Conservation (phyloP, 2,888 invertebrate genomes). For the Unio pictorum region DNA sequence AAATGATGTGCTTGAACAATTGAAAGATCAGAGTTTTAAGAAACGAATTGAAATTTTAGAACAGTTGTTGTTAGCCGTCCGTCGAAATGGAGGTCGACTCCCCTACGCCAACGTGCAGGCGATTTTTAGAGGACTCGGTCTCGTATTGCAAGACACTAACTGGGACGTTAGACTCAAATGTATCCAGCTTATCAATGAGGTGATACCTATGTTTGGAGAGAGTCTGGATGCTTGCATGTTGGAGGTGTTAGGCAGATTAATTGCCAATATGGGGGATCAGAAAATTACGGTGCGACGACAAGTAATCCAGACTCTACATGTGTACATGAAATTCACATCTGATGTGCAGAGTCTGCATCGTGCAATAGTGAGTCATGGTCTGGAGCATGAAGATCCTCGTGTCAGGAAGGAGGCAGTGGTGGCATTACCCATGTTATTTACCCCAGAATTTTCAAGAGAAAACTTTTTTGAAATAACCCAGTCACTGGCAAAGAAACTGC, state of each 20-base stretch:
- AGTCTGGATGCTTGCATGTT: constrained; percentile 70
- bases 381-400: constrained; percentile 67
- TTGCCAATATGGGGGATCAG: constrained; percentile 69
- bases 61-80: constrained; percentile 63
- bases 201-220: constrained; percentile 66
- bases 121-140: constrained; percentile 69
- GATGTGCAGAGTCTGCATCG: constrained; percentile 70
- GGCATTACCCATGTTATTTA: constrained; percentile 71
- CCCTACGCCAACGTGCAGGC: constrained; percentile 61
- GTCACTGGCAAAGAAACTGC: constrained; percentile 63
- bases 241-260: constrained; percentile 67
- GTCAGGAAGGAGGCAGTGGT: constrained; percentile 70
- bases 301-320: constrained; percentile 72
- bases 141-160: constrained; percentile 70
- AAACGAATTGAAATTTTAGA: constrained; percentile 66
- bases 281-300: constrained; percentile 69
- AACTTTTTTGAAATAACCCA: constrained; percentile 70
- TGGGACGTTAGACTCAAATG: constrained; percentile 73
- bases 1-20: constrained; percentile 64
- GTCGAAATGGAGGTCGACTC: constrained; percentile 65
- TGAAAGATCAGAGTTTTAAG: constrained; percentile 66
- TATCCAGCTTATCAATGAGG: constrained; percentile 68
- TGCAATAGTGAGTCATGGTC: constrained; percentile 69
- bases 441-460: constrained; percentile 70
- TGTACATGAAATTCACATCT: constrained; percentile 71